Conservation (phyloP, 1,140 invertebrate species). For the Saccostrea echinata region DNA sequence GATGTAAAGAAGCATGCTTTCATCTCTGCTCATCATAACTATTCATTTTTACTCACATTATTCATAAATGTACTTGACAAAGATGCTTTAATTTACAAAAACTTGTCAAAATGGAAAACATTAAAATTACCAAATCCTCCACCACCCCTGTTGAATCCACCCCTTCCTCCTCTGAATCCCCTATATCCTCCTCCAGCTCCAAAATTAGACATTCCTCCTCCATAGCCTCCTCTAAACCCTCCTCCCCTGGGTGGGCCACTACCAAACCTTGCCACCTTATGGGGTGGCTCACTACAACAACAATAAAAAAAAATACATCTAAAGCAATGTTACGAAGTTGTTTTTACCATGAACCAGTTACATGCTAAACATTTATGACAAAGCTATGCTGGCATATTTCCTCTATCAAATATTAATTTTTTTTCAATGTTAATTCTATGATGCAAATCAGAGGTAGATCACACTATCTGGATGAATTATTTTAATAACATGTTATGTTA, state of each 20-base stretch:
- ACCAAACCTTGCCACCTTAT: constrained; percentile 55
- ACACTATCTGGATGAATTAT: no score
- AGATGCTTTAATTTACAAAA: no score
- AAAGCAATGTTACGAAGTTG: no score
- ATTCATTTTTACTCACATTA: no score
- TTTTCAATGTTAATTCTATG: no score
- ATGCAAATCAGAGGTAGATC: no score
- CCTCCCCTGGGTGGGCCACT: constrained; percentile 42
- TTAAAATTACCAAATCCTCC: constrained; percentile 48
- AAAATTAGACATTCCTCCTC: constrained; percentile 43
- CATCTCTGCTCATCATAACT: not conserved
- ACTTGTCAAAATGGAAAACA: not conserved
- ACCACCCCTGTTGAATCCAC: constrained; percentile 52
- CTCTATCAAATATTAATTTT: no score
- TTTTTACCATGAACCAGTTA: no score
- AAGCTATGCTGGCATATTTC: no score
- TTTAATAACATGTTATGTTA: no score
- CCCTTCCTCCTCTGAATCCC: constrained; percentile 50
- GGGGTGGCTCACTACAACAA: constrained; percentile 45
- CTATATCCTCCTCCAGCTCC: constrained; percentile 48
- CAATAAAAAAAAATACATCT: constrained; percentile 28
- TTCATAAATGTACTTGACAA: no score
- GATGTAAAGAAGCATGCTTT: not conserved
- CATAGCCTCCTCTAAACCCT: constrained; percentile 45
- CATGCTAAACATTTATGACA: no score